These are phyloP conservation scores for Peromyscus maniculatus DNA, from an alignment of 2,113 vertebrate species.

Conservation along the genomic window DNA sequence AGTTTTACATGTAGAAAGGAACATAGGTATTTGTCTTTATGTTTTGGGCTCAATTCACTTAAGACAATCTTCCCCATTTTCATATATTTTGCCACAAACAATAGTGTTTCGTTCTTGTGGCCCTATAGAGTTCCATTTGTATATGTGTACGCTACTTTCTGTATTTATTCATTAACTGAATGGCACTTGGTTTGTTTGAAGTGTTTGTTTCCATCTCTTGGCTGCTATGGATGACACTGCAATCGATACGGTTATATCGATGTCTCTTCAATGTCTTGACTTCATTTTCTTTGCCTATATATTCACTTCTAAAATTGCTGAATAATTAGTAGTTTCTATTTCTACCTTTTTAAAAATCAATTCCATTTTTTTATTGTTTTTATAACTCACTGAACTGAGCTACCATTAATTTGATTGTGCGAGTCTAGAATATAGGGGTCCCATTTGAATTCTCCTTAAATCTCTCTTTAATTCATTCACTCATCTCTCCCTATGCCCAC, in stretches of 20 bases:
- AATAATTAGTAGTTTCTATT: not conserved
- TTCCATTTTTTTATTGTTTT: not conserved
- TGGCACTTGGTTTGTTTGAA: not conserved
- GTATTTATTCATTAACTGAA: not conserved
- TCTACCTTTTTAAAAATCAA: not conserved
- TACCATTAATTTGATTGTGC: not conserved
- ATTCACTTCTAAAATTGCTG: not conserved
- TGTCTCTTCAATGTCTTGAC: not conserved
- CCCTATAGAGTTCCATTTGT: not conserved
- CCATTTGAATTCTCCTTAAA: not conserved
- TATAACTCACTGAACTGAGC: not conserved
- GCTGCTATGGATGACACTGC: not conserved
- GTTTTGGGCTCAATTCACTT: not conserved
- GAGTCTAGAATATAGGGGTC: not conserved
- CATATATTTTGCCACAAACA: not conserved
- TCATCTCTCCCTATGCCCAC: not conserved
- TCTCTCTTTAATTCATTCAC: not conserved
- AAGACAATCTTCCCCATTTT: not conserved
- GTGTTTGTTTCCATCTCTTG: not conserved
- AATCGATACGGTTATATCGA: not conserved
- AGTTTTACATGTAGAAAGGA: not conserved
- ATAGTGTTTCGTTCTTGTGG: not conserved
- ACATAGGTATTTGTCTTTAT: not conserved
- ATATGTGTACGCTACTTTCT: not conserved
- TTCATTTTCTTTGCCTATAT: too few relatives aligned